Evolutionary conservation across 1,140 invertebrate species (phyloP), one percentile per base, ranked within the genome.

Genomic region (Bombus sibiricus): DNA sequence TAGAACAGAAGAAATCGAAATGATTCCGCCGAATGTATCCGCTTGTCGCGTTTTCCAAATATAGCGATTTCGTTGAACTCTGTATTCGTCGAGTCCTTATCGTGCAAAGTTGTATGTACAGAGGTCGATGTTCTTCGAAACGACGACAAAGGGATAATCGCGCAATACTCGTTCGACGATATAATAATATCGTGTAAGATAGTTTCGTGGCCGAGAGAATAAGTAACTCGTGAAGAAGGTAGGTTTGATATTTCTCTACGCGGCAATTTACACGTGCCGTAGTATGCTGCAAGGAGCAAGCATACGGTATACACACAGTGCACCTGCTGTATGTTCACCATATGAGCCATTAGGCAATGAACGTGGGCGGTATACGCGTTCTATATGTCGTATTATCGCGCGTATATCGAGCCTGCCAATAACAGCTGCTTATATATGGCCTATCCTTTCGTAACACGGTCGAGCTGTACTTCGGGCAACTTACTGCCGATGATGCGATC

Each of bases 331-430:
- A 37, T 78, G 88, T 83, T 81, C 85, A 57, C 83, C 81, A 73
- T 86, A 88, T 90, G 83, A 89, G 77, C 90, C 83, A 91, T 92
- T 92, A 91, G 79, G 89, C 87, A 89, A 90, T 91, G 86, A 90
- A 85, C 82, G 86, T 76, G 79, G 75, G n/a, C 77, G 81, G 62
- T 83, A 72, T 72, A 43, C 68, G 81, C 76, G 74, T 83, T 78
- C 90, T 90, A 87, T 91, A 89, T 71, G 76, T 86, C 79, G 81
- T 90, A 92, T 92, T 90, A 92, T 91, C 86, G 81, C 84, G 69
- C 75, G 83, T 89, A 89, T 89, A 90, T 87, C 86, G 83, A 79
- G 34, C 75, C 88, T 92, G 91, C 91, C 91, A 92, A 92, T 92
- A 92, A 85, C 91, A 92, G 83, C 86, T 76, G 85, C 83, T 81